Base-by-base conservation (phyloP, 2,797 vertebrate species). In the Nyctalus aviator region DNA sequence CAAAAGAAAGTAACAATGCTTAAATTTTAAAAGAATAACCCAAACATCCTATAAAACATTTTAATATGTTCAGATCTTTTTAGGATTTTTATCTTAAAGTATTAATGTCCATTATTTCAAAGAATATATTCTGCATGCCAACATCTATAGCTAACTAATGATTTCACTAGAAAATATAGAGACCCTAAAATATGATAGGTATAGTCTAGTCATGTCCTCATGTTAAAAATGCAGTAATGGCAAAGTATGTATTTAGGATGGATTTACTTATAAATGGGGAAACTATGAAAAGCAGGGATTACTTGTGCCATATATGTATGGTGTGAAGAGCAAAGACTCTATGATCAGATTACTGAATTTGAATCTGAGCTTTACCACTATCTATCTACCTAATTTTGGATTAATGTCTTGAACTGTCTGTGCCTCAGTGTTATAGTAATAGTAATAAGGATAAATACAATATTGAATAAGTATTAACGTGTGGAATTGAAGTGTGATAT, bases 1-100 rank as follows among this genome's bases (percentile, higher is more conserved):
- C n/a, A 85, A 82, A 94, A 85, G 75, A 78, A 93, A 82, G 17
- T 62, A 93, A 88, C 91, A 94, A 59, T 50, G 81, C 25, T 93
- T 46, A 81, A 68, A 81, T 69, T 90, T 20, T 13, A 25, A 95
- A 93, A 57, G 48, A 91, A 50, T 25, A 75, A 68, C 68, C 50
- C 64, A 90, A 93, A 88, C n/a, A 97, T 30, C 12, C 37, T 62
- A 78, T 8, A 17, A 66, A 84, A 84, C 1, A 27, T 95, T 94
- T 82, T 35, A 79, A 72, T 78, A 21, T 86, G 44, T 35, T 35
- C 30, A 76, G 15, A 64, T 2, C 3, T 76, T 89, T 92, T 23
- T 8, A 72, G 41, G 5, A 94, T 90, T 95, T 84, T 95, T 37
- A 66, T 66, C 30, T 73, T 79, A 83, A 59, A 87, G 17, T 44